Base-by-base conservation (phyloP, 2,888 invertebrate species). In the Drosophila histrio region DNA sequence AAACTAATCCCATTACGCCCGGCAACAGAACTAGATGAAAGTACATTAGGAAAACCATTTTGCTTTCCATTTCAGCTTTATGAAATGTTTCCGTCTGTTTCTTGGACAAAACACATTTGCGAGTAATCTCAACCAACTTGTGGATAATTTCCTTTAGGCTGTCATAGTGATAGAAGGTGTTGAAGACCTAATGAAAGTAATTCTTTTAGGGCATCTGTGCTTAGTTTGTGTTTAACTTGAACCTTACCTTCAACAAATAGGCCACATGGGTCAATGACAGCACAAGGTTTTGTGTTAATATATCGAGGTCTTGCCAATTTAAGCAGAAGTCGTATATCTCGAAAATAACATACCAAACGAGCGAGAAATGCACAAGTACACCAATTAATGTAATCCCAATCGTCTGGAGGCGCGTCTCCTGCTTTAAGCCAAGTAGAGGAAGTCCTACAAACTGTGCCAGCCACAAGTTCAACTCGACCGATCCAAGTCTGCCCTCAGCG, bases 391-490 rank as follows among this genome's bases (percentile, higher is more conserved):
- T 4, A 2, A 78, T 49, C 11, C 52, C 15, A 1, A 66, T 24
- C 13, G 39, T 71, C 9, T 77, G 57, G 0, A 9, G 0, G 1
- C 5, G 15, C 0, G 88, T 73, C 52, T 89, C 84, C 2, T 38
- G 19, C 46, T 72, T 82, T 0, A 87, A 53, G 0, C 84, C 86
- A 3, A 77, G 4, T 3, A 89, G 46, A 0, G 89, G 89, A 2
- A 89, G 30, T 0, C 89, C 89, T 13, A 71, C 63, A 21, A 80
- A 28, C 13, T 89, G 87, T 0, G 84, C 87, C 53, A 89, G 52
- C 72, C 79, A 84, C 19, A 87, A 39, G 43, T 87, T 89, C 17
- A 88, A 62, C 47, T 87, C 79, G 4, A 89, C 77, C 1, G 89
- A 89, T 26, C 89, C 89, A 11, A 89, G 68, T 32, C 19, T 61